Evolutionary conservation across 92 coral and sea anemone species (phyloP).

Genomic region (Desmophyllum pertusum): DNA sequence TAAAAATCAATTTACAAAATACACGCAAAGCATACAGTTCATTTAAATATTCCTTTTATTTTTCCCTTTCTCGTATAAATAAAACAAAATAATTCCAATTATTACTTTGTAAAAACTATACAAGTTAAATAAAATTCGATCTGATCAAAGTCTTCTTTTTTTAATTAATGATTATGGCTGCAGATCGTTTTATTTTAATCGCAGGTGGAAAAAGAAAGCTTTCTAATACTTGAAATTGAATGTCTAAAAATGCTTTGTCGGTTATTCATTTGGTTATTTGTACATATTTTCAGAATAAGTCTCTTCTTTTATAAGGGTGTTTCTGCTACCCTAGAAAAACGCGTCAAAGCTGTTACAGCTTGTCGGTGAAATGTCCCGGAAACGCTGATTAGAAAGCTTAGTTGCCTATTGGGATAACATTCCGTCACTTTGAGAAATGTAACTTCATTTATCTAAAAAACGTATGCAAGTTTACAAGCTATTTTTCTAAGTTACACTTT

Average conservation of each 20-base stretch:
- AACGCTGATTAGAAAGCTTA: too few species aligned
- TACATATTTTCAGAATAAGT: too few species aligned
- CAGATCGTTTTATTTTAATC: background rate
- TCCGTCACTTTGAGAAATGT: too few species aligned
- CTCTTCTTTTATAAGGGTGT: too few species aligned
- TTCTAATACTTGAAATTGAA: background rate
- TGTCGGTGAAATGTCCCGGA: too few species aligned
- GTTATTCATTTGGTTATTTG: background rate
- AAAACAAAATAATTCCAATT: background rate
- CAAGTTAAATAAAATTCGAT: conserved; percentile 11
- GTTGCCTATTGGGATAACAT: too few species aligned
- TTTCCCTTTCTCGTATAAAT: background rate
- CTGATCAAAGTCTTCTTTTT: background rate
- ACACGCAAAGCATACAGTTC: background rate
- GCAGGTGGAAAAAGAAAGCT: background rate
- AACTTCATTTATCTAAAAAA: too few species aligned
- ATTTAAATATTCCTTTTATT: background rate
- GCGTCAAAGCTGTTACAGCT: too few species aligned
- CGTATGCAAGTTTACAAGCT: too few species aligned
- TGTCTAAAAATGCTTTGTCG: background rate
- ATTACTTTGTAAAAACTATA: background rate
- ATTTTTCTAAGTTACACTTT: too few species aligned
- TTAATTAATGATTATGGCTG: background rate
- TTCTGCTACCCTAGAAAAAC: too few species aligned
- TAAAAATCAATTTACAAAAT: background rate